A percentile compares a stretch with the other conserved stretches of the same genome.
Conservation (phyloP, 2,797 vertebrate genomes). For the Intellagama lesueurii region DNA sequence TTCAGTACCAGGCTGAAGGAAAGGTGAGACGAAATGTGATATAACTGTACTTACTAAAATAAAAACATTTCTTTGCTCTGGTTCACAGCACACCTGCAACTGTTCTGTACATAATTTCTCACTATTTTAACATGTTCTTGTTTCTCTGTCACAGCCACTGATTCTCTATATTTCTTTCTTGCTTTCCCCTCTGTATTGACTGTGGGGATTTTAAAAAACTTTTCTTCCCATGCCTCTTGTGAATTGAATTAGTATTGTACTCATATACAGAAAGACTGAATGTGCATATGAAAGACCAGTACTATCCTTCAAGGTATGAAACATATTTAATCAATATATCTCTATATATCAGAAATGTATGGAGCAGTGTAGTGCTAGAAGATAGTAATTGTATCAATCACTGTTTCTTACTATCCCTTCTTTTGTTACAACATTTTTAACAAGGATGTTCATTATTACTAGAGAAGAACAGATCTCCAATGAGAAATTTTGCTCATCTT, state of each 20-base stretch:
- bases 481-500: background rate
- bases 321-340: constrained; percentile 15
- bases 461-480: background rate
- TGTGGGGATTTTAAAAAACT: no score
- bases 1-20: background rate
- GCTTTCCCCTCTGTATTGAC: background rate
- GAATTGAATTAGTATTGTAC: background rate
- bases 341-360: background rate
- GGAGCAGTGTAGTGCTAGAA: background rate
- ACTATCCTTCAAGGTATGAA: background rate
- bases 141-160: background rate
- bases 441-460: constrained; percentile 2
- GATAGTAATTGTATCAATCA: background rate
- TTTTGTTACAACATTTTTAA: background rate
- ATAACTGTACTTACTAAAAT: background rate
- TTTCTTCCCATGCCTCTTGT: background rate
- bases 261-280: background rate
- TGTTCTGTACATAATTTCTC: background rate
- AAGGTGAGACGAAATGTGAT: background rate
- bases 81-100: background rate
- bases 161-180: background rate
- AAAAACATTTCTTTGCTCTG: background rate
- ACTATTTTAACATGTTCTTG: background rate
- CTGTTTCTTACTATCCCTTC: background rate
- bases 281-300: background rate